A percentile compares a stretch with the other conserved stretches of the same genome.
Evolutionary conservation across 2,888 invertebrate species (phyloP).

Genomic region (Pocota personata): DNA sequence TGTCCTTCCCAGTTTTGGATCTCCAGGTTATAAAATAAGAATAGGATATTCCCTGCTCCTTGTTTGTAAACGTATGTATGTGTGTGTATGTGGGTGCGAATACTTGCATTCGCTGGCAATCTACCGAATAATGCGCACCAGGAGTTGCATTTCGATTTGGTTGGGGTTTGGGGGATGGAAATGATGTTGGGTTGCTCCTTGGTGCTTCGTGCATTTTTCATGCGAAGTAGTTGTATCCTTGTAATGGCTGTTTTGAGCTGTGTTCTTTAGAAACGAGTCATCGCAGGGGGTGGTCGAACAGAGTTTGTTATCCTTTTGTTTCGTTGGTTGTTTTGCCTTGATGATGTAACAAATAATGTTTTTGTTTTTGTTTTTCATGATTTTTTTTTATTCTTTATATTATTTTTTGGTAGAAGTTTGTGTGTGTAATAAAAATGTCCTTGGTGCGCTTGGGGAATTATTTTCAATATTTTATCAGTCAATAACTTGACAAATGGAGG

Average conservation of each 20-base stretch:
- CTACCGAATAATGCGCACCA: conserved; percentile 69
- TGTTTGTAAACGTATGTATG: no score
- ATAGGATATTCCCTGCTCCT: conserved; percentile 31
- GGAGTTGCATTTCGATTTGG: conserved; percentile 53
- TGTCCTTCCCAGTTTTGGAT: conserved; percentile 23
- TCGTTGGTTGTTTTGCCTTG: conserved; percentile 38
- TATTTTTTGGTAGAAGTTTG: conserved; percentile 32
- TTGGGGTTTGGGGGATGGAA: not conserved
- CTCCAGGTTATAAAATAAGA: conserved; percentile 64
- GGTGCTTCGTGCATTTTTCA: conserved; percentile 68
- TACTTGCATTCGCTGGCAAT: conserved; percentile 61
- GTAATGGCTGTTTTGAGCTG: conserved; percentile 71
- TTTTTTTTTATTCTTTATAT: not conserved
- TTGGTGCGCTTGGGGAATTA: conserved; percentile 69
- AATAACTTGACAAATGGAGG: conserved; percentile 73
- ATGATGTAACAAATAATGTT: conserved; percentile 69
- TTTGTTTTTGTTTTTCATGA: conserved; percentile 42
- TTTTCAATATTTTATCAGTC: conserved; percentile 74
- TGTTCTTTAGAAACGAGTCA: conserved; percentile 47
- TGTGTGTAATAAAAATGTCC: conserved; percentile 72
- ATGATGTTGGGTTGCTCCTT: not conserved
- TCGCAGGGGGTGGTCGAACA: conserved; percentile 26
- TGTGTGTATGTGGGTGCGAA: conserved; percentile 28
- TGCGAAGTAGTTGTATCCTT: conserved; percentile 71
- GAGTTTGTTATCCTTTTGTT: conserved; percentile 67